Conservation (phyloP, 2,113 vertebrate species). For the Odontophorus gujanensis region DNA sequence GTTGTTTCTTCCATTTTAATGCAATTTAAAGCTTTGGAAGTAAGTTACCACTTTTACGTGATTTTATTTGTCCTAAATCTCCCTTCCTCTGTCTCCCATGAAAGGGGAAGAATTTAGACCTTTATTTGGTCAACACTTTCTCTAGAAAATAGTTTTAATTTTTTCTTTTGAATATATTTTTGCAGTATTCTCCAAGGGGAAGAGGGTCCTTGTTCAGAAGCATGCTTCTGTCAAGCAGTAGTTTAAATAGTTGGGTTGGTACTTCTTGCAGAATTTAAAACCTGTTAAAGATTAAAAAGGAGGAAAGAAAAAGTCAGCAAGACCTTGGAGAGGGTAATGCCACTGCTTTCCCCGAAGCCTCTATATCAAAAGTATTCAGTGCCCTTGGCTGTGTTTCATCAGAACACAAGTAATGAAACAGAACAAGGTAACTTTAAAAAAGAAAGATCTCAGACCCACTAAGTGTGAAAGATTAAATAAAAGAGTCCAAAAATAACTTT, state of each 20-base stretch:
- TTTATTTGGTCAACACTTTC: neutral
- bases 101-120: neutral
- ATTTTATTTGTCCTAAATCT: neutral
- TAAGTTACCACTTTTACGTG: neutral
- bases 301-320: neutral
- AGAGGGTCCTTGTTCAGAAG: neutral
- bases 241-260: neutral
- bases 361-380: accelerated
- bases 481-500: neutral
- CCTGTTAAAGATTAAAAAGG: neutral
- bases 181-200: neutral
- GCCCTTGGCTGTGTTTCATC: neutral
- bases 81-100: neutral
- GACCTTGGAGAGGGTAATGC: neutral
- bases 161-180: neutral
- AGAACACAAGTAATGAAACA: neutral
- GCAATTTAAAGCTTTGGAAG: neutral
- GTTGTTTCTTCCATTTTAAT: neutral
- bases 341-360: neutral
- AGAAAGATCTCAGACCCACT: neutral
- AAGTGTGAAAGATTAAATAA: neutral
- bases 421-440: neutral
- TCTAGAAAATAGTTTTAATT: neutral
- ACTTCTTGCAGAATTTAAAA: neutral
- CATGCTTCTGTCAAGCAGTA: neutral